phyloP scores from a whole-genome alignment of 2,888 invertebrate species.

The Agrochola circellaris region DNA sequence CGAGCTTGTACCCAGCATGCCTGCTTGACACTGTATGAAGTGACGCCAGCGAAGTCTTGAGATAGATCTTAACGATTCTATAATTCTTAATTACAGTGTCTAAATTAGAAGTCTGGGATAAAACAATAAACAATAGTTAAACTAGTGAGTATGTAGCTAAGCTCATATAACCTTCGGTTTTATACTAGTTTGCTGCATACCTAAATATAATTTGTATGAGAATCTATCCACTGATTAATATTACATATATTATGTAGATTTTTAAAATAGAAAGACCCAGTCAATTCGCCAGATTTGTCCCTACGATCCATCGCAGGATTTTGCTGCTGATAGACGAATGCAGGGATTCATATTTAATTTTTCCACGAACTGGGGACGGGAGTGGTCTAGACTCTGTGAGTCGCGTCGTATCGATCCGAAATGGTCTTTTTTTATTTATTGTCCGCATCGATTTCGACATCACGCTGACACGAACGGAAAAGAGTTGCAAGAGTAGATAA shows the following conservation, averaged over 20 bases:
- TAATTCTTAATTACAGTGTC: not conserved
- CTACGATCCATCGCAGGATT: slow-evolving; percentile 21
- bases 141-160: not conserved
- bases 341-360: slow-evolving; percentile 35
- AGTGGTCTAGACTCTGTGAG: slow-evolving; percentile 36
- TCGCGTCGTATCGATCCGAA: slow-evolving; percentile 42
- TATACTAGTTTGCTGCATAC: not conserved
- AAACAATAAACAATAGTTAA: no score
- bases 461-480: not conserved
- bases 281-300: slow-evolving; percentile 2
- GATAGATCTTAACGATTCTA: slow-evolving; percentile 15
- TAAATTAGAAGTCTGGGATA: not conserved
- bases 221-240: not conserved
- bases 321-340: not conserved
- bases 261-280: no score
- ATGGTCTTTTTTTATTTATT: slow-evolving; percentile 32
- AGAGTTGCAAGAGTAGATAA: not conserved
- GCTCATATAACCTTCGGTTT: not conserved
- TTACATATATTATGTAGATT: not conserved
- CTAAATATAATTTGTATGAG: not conserved
- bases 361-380: not conserved
- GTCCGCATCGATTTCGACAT: not conserved
- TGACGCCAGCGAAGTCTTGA: slow-evolving; percentile 8
- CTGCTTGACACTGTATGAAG: not conserved
- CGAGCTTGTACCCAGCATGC: not conserved